phyloP scores from a whole-genome alignment of 2,113 vertebrate species.

The Mesoclemmys tuberculata region DNA sequence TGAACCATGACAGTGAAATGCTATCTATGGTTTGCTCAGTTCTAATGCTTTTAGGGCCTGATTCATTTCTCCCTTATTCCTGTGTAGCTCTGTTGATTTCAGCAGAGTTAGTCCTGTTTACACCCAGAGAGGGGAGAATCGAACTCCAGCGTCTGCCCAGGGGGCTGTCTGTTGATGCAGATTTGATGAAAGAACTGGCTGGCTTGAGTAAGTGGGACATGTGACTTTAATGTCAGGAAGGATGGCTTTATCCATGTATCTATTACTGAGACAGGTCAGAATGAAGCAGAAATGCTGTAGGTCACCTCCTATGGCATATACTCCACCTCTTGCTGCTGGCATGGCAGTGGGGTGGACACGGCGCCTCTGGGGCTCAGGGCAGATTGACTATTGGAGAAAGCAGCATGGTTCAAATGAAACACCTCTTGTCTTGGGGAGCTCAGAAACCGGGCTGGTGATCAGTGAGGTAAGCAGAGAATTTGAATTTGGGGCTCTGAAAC shows the following conservation, averaged over 20 bases:
- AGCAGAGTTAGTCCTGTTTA: not conserved
- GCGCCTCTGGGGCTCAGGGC: not conserved
- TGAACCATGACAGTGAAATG: not conserved
- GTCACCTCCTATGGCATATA: not conserved
- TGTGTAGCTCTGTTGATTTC: not conserved
- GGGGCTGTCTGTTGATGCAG: not conserved
- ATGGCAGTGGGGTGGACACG: not conserved
- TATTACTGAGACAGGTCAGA: not conserved
- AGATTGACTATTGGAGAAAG: not conserved
- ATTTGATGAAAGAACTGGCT: not conserved
- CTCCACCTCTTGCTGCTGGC: not conserved
- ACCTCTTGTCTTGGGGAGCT: not conserved
- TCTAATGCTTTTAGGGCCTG: not conserved
- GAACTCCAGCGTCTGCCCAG: not conserved
- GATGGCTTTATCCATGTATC: not conserved
- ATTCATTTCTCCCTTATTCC: not conserved
- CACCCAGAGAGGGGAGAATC: rapidly evolving
- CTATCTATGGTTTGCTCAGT: rapidly evolving
- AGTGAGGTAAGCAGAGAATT: not conserved
- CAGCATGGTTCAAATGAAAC: not conserved
- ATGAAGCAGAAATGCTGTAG: not conserved
- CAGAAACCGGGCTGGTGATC: not conserved
- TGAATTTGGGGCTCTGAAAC: not conserved
- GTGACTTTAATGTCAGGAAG: not conserved
- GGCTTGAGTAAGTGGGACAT: not conserved